Evolutionary conservation across 2,888 invertebrate genomes (phyloP).

Genomic region (Cremastobaeus sp.): DNA sequence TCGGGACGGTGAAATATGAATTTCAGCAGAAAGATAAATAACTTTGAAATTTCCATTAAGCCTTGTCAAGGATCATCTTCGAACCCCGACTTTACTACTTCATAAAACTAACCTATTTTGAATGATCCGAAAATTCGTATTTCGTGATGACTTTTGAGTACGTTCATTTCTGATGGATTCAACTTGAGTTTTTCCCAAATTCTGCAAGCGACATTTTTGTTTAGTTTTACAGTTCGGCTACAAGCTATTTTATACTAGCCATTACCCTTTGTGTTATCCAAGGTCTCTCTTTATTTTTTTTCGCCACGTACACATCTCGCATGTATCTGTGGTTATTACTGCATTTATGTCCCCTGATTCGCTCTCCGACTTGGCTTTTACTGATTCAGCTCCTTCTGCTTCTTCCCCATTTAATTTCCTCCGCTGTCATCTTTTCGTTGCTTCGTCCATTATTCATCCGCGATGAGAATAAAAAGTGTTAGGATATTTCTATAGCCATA

Average conservation of each 20-base stretch:
- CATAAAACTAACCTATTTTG: too few species aligned
- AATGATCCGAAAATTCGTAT: too few species aligned
- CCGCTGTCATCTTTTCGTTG: constrained; percentile 46
- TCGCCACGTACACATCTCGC: constrained; percentile 58
- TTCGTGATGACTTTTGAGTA: too few species aligned
- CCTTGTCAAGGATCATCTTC: too few species aligned
- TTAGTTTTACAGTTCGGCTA: constrained; percentile 33
- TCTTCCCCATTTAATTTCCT: constrained; percentile 49
- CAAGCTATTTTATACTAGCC: constrained; percentile 44
- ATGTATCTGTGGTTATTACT: constrained; percentile 64
- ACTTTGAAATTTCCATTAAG: too few species aligned
- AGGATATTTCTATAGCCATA: constrained; percentile 17
- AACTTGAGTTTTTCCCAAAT: constrained; percentile 62
- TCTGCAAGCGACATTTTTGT: constrained; percentile 44
- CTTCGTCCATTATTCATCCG: constrained; percentile 17
- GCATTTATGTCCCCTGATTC: constrained; percentile 63
- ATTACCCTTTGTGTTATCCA: constrained; percentile 63
- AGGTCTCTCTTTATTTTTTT: constrained; percentile 63
- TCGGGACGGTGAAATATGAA: too few species aligned
- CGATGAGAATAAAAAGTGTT: constrained; percentile 9
- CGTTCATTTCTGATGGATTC: too few species aligned
- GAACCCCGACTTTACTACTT: too few species aligned
- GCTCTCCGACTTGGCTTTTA: constrained; percentile 61
- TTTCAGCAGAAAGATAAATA: too few species aligned
- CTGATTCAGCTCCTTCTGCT: constrained; percentile 45